These are phyloP conservation scores for Eugnorisma glareosa DNA, from an alignment of 2,888 invertebrate genomes.

Conservation along the genomic window DNA sequence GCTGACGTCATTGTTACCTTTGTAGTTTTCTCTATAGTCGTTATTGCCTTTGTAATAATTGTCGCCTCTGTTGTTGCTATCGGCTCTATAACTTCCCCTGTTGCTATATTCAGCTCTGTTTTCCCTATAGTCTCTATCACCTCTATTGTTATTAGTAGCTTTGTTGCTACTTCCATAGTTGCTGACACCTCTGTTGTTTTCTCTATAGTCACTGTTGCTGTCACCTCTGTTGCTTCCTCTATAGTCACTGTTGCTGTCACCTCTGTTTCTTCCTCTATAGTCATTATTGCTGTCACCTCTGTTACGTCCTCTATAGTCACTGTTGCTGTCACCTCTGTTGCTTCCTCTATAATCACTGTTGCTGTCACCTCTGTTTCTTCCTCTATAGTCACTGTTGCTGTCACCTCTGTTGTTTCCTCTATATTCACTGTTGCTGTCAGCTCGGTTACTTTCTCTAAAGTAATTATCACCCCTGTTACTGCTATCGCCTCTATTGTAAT, in stretches of 20 bases:
- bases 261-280: not conserved
- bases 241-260: too few species aligned
- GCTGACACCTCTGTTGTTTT: too few species aligned
- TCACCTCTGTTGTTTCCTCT: not conserved
- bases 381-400: not conserved
- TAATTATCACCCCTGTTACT: not conserved
- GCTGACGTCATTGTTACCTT: not conserved
- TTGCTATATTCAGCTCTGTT: not conserved
- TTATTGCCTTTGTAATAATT: not conserved
- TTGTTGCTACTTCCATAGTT: not conserved
- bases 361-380: not conserved
- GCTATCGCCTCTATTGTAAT: not conserved
- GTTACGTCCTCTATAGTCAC: not conserved
- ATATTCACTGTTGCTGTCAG: not conserved
- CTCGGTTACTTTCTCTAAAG: constrained; percentile 4
- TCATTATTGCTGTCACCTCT: not conserved
- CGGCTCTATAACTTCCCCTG: constrained; percentile 4
- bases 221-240: too few species aligned
- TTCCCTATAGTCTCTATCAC: not conserved
- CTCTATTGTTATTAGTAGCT: not conserved
- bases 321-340: not conserved
- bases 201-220: not conserved
- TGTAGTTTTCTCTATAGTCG: constrained; percentile 15
- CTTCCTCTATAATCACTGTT: not conserved
- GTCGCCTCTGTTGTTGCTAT: not conserved